These are phyloP conservation scores for Philereme vetulata DNA, from an alignment of 2,888 invertebrate genomes.

Conservation along the genomic window DNA sequence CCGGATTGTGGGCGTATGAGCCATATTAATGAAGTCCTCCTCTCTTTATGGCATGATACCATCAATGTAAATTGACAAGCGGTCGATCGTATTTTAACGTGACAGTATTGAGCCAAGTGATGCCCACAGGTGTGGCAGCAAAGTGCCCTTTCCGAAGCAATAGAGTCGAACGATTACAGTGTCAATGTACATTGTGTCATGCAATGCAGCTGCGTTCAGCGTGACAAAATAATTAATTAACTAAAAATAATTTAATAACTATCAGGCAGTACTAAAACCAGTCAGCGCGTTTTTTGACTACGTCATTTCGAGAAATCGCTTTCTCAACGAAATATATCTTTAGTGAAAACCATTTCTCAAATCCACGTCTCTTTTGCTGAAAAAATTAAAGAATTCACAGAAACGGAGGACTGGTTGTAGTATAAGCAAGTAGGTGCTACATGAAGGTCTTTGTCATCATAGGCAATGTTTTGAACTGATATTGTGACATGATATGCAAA, in stretches of 20 bases:
- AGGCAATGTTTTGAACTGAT: not conserved
- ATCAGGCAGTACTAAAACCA: not conserved
- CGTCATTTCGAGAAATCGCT: no score
- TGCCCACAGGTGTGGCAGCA: not conserved
- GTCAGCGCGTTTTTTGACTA: not conserved
- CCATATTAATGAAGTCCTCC: not conserved
- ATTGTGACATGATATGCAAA: no score
- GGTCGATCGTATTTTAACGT: not conserved
- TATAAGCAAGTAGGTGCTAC: not conserved
- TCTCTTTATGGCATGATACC: conserved; percentile 4
- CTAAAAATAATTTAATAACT: no score
- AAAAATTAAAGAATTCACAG: no score
- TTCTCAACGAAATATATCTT: no score
- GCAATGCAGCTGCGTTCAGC: conserved; percentile 13
- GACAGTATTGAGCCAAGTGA: no score
- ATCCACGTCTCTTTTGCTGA: no score
- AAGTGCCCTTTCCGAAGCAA: conserved; percentile 1
- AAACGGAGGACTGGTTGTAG: not conserved
- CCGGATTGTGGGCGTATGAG: conserved; percentile 6
- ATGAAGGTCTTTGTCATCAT: not conserved
- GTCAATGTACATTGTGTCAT: conserved; percentile 12
- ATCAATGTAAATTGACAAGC: conserved; percentile 10
- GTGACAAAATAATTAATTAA: conserved; percentile 16
- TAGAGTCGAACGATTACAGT: conserved; percentile 2
- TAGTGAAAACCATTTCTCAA: no score